These are phyloP conservation scores for Corythucha ciliata DNA, from an alignment of 2,888 invertebrate genomes.

Conservation along the genomic window DNA sequence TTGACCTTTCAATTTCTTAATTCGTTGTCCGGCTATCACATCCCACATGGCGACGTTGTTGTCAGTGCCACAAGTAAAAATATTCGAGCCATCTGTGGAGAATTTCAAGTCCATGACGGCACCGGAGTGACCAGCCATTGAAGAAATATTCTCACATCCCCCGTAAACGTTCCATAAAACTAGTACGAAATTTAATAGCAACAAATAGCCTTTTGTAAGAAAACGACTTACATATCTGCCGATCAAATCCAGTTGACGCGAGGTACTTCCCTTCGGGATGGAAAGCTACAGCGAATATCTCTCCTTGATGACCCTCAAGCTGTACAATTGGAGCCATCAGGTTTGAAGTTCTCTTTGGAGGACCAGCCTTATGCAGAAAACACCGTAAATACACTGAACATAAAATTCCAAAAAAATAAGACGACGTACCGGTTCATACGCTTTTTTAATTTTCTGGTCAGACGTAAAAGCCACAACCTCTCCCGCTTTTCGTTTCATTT, in stretches of 20 bases:
- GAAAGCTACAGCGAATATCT: slow-evolving; percentile 86
- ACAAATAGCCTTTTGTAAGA: neutral
- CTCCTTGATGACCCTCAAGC: slow-evolving; percentile 92
- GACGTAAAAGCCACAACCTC: slow-evolving; percentile 29
- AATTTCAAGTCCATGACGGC: slow-evolving; percentile 90
- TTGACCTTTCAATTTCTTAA: slow-evolving; percentile 76
- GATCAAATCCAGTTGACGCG: slow-evolving; percentile 89
- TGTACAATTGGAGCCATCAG: slow-evolving; percentile 91
- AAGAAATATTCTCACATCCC: slow-evolving; percentile 93
- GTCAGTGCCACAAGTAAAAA: slow-evolving; percentile 90
- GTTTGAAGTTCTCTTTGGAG: slow-evolving; percentile 75
- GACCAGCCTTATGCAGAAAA: too few species aligned
- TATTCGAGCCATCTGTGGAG: slow-evolving; percentile 69
- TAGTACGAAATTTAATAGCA: too few species aligned
- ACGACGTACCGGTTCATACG: slow-evolving; percentile 30
- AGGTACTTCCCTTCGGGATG: slow-evolving; percentile 93
- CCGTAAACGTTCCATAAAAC: slow-evolving; percentile 95
- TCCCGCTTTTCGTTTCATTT: slow-evolving; percentile 33
- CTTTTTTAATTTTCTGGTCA: slow-evolving; percentile 30
- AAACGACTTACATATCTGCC: slow-evolving; percentile 75
- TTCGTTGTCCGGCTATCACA: slow-evolving; percentile 71
- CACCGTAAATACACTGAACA: neutral
- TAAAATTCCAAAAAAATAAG: neutral
- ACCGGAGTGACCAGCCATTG: slow-evolving; percentile 89
- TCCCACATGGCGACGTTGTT: slow-evolving; percentile 95